Conservation (phyloP, 2,113 vertebrate species). For the Festucalex cinctus region DNA sequence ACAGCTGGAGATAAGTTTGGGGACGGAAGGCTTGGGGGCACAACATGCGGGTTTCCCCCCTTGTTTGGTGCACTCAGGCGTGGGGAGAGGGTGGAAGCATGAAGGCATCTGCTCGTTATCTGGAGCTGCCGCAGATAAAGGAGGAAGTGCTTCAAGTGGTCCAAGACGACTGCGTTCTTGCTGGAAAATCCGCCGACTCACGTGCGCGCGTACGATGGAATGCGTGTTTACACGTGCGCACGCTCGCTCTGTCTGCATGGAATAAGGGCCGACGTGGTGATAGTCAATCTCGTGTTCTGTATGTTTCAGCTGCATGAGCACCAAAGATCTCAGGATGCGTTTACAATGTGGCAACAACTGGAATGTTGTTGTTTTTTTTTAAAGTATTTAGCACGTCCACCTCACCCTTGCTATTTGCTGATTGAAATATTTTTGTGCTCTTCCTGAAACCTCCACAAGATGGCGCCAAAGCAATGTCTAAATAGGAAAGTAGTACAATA, state of each 20-base stretch:
- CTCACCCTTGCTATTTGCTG: neutral
- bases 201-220: conserved; percentile 15
- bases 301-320: conserved; percentile 17
- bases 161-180: conserved; percentile 25
- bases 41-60: conserved; percentile 61
- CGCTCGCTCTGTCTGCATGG: conserved; percentile 8
- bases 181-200: conserved; percentile 24
- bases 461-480: neutral
- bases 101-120: conserved; percentile 60
- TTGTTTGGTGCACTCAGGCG: conserved; percentile 45
- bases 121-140: conserved; percentile 55
- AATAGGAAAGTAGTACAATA: neutral
- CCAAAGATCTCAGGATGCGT: neutral
- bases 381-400: neutral
- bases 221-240: conserved; percentile 5
- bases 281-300: conserved; percentile 40
- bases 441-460: neutral
- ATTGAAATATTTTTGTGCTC: neutral
- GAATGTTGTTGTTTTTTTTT: neutral
- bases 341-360: neutral
- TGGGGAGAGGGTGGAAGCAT: conserved; percentile 29
- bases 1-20: conserved; percentile 43
- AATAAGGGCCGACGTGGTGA: conserved; percentile 19
- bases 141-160: conserved; percentile 62
- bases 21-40: conserved; percentile 58